These are phyloP conservation scores for Autographa gamma DNA, from an alignment of 2,888 invertebrate genomes.

Conservation along the genomic window DNA sequence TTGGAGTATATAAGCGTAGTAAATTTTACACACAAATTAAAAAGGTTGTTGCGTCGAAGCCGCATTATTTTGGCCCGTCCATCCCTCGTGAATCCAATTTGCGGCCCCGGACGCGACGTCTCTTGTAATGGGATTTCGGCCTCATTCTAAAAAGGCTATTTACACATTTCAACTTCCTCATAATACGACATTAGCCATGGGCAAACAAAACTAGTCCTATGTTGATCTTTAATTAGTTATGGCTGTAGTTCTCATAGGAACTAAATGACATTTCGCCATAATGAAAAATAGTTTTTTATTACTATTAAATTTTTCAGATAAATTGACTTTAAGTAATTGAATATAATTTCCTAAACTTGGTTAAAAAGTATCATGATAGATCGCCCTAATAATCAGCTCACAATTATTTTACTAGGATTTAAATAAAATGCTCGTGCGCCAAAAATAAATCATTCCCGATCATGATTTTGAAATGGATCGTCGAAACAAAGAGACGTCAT, in stretches of 20 bases:
- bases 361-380: slow-evolving; percentile 36
- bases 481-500: slow-evolving; percentile 20
- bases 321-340: no score
- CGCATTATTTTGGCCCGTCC: slow-evolving; percentile 78
- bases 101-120: slow-evolving; percentile 73
- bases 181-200: slow-evolving; percentile 61
- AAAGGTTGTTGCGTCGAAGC: slow-evolving; percentile 71
- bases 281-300: background rate
- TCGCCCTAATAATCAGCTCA: slow-evolving; percentile 35
- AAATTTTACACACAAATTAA: slow-evolving; percentile 74
- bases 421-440: slow-evolving; percentile 2
- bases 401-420: slow-evolving; percentile 31
- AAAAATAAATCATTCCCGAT: background rate
- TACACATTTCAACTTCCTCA: slow-evolving; percentile 68
- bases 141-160: slow-evolving; percentile 79
- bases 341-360: slow-evolving; percentile 6
- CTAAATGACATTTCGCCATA: slow-evolving; percentile 25
- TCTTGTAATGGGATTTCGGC: slow-evolving; percentile 81
- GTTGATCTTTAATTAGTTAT: slow-evolving; percentile 46
- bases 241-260: slow-evolving; percentile 19
- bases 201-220: slow-evolving; percentile 46
- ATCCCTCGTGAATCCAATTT: slow-evolving; percentile 82
- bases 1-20: slow-evolving; percentile 51
- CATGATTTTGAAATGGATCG: slow-evolving; percentile 7
- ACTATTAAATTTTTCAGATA: background rate